Base-by-base conservation (phyloP, 2,797 vertebrate species). In the Eurystomus glaucurus region DNA sequence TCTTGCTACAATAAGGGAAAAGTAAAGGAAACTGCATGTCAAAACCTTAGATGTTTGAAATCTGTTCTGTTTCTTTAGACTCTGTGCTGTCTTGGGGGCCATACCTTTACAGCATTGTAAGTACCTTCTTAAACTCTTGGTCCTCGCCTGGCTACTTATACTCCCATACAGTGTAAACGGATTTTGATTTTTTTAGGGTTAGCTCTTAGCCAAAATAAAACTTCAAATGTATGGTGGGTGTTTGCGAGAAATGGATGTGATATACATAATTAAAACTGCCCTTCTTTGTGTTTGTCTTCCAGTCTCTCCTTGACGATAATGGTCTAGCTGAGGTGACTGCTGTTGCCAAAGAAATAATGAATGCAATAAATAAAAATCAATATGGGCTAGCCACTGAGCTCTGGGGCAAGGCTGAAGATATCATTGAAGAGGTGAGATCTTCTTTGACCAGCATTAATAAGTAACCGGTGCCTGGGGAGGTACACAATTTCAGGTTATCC, bases 1-100 rank as follows among this genome's bases (percentile, higher is more conserved):
- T 84, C 51, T 58, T 94, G 19, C 52, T 58, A 31, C 22, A 74
- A 9, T 84, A 91, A 77, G 87, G 26, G 64, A 78, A 86, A 85
- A 85, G 15, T 31, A 69, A 84, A 55, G 28, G 35, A 51, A 55
- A 85, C 37, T 0, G 0, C 52, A 6, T 16, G 6, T 68, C 25
- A 65, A 14, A 61, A 85, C 43, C 15, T 31, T 61, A 45, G 9
- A 48, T 45, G 26, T 82, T 83, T 89, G 62, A 52, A 65, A 80
- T 85, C 21, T 91, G 10, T 93, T 94, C 85, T 85, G 9, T 86
- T 98, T 96, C 94, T 91, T 75, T 94, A 99, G 99, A 99, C 97
- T 99, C 99, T 3, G 99, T 99, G 78, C 97, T 99, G 96, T 99
- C 99, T 29, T 99, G 99, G 99, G 99, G 99, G 2, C 99, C 99